A percentile compares a stretch with the other conserved stretches of the same genome.
Conservation (phyloP, 2,888 invertebrate genomes). For the Calephelis perditalis region DNA sequence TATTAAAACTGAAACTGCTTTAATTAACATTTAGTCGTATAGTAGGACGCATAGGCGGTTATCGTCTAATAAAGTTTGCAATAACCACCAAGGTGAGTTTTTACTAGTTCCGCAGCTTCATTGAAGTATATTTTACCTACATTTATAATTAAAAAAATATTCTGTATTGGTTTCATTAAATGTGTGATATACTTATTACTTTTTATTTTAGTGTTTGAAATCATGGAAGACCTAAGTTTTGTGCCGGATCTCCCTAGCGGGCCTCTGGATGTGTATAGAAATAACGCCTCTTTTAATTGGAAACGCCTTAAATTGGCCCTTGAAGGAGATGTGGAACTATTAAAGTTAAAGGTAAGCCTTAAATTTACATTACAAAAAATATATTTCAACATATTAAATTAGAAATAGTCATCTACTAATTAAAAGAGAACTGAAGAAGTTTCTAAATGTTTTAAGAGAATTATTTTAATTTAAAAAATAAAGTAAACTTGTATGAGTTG, state of each 20-base stretch:
- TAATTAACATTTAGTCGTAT: background rate
- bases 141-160: too few relatives aligned
- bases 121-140: too few relatives aligned
- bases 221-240: conserved; percentile 78
- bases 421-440: too few relatives aligned
- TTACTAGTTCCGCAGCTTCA: background rate
- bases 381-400: conserved; percentile 16
- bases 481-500: too few relatives aligned
- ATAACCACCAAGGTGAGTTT: conserved; percentile 8
- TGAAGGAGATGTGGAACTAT: conserved; percentile 84
- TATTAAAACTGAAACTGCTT: background rate
- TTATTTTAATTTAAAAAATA: too few relatives aligned
- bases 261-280: conserved; percentile 88
- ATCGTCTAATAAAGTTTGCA: conserved; percentile 2
- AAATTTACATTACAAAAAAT: conserved; percentile 7
- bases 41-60: background rate
- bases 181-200: background rate
- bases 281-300: conserved; percentile 91
- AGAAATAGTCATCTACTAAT: too few relatives aligned
- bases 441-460: too few relatives aligned
- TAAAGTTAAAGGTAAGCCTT: conserved; percentile 85
- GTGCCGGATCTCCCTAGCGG: conserved; percentile 84
- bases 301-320: conserved; percentile 88
- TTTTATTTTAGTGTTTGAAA: conserved; percentile 36
- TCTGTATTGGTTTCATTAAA: too few relatives aligned